A percentile compares a stretch with the other conserved stretches of the same genome.
Evolutionary conservation across 2,888 invertebrate genomes (phyloP).

Genomic region (Rhorus exstirpatorius): DNA sequence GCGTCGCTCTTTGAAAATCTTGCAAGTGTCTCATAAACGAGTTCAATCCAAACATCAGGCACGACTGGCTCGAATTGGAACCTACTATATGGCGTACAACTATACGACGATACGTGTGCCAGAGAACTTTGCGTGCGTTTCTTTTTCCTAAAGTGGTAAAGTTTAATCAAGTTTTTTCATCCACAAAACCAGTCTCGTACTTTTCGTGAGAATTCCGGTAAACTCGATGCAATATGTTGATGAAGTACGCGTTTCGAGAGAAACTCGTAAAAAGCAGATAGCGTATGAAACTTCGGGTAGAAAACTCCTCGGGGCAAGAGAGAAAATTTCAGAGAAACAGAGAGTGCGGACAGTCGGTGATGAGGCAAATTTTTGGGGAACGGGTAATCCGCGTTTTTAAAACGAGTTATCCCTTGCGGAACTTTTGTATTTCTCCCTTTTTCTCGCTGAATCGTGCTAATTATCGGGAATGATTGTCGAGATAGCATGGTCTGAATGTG

Average conservation of each 20-base stretch:
- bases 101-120: neutral
- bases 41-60: neutral
- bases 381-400: constrained; percentile 18
- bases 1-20: neutral
- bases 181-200: neutral
- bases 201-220: neutral
- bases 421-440: constrained; percentile 29
- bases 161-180: neutral
- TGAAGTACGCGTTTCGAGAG: neutral
- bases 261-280: neutral
- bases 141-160: neutral
- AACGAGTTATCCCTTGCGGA: constrained; percentile 26
- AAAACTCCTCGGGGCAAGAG: too few relatives aligned
- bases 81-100: neutral
- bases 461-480: constrained; percentile 56
- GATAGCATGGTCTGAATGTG: constrained; percentile 1
- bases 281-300: too few relatives aligned
- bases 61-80: constrained; percentile 10
- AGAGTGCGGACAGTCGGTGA: neutral
- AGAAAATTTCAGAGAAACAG: constrained; percentile 20
- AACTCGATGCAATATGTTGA: neutral
- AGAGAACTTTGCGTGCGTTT: too few relatives aligned
- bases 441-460: constrained; percentile 57
- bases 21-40: neutral
- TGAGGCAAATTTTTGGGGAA: constrained; percentile 8